Evolutionary conservation across 1,140 invertebrate genomes (phyloP), one percentile per base, ranked within the genome.

Genomic region (Atta colombica): DNA sequence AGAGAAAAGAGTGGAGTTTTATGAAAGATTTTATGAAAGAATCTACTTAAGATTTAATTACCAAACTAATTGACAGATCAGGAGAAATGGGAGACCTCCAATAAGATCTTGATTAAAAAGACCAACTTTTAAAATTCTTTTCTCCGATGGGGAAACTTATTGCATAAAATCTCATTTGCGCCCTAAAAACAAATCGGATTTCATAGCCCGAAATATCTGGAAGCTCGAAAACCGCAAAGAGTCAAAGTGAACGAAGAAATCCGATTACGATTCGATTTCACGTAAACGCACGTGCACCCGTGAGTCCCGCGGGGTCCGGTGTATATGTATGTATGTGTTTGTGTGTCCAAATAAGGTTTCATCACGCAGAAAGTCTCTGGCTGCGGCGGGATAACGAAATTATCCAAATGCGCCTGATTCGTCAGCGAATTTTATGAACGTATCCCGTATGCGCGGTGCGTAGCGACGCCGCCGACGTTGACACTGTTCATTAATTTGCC

Each of bases 401-500:
- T 89, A 88, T 58, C 65, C 18, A 86, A 78, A 63, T 87, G 77
- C 60, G 71, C 35, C 61, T 65, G 80, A 58, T 58, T 51, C 88
- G 82, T 63, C 51, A 71, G 80, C 49, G 72, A 88, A 90, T 90
- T 90, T 86, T 90, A 58, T 63, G 51, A 68, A 68, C 86, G 60
- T 87, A 85, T 90, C 69, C 25, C 21, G 82, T 86, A 84, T 78
- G 89, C 86, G 77, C 12, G 60, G 10, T n/a, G 51, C 49, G 86
- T 88, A 84, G 78, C 69, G 72, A 71, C 80, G 89, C 71, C 77
- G 77, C 45, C 89, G 86, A 89, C 72, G 82, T 90, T 80, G 78
- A 84, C 89, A 82, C n/a, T 87, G 90, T 90, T 91, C 89, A 85
- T 91, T 91, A 90, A 90, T 90, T 91, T 74, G 85, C 25, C 53